phyloP scores from a whole-genome alignment of 2,797 vertebrate species.

The Falco columbarius region DNA sequence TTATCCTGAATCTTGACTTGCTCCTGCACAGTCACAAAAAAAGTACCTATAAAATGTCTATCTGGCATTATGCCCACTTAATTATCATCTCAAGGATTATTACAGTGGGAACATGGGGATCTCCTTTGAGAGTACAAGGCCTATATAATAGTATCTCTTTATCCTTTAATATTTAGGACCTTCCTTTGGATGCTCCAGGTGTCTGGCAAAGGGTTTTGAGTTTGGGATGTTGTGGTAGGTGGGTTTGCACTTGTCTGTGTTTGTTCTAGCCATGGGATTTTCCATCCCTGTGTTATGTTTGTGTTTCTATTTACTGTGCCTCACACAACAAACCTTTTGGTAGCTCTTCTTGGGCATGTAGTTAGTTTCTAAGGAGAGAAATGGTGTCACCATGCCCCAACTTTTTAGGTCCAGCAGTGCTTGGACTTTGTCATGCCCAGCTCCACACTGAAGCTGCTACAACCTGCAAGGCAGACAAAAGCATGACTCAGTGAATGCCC shows the following conservation, averaged over 20 bases:
- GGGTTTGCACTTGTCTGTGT: neutral
- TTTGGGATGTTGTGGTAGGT: neutral
- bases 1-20: constrained; percentile 27
- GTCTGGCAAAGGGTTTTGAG: neutral
- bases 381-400: neutral
- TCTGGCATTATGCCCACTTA: constrained; percentile 31
- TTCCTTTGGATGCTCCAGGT: neutral
- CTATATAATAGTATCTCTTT: neutral
- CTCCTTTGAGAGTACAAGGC: neutral
- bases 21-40: neutral
- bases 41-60: neutral
- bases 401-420: neutral
- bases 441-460: fast-evolving
- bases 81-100: constrained; percentile 33
- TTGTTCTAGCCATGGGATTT: neutral
- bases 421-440: neutral
- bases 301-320: neutral
- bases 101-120: neutral
- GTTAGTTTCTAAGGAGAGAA: neutral
- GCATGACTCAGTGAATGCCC: neutral
- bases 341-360: neutral
- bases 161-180: neutral
- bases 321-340: neutral
- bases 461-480: neutral
- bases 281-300: neutral